These are phyloP conservation scores for Drosophila borborema DNA, from an alignment of 2,888 invertebrate species.

Conservation along the genomic window DNA sequence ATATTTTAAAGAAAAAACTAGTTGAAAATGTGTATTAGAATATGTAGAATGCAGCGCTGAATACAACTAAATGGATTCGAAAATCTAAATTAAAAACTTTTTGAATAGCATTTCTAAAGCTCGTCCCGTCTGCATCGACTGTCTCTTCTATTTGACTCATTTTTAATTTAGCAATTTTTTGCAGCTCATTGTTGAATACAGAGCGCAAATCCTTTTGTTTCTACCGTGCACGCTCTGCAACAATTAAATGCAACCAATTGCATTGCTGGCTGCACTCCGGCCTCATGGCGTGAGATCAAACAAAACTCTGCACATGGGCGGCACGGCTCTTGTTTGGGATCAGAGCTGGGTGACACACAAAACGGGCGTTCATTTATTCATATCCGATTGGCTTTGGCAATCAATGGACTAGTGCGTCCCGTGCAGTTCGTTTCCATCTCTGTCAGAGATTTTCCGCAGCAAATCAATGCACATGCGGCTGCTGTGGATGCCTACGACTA, in stretches of 20 bases:
- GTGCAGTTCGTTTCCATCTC: constrained; percentile 50
- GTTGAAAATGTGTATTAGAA: neutral
- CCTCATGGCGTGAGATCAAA: constrained; percentile 28
- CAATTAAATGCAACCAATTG: constrained; percentile 75
- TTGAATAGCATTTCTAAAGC: constrained; percentile 49
- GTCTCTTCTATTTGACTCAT: constrained; percentile 25
- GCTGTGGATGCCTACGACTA: constrained; percentile 28
- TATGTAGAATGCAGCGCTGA: constrained; percentile 1
- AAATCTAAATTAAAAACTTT: constrained; percentile 29
- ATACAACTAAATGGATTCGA: constrained; percentile 35
- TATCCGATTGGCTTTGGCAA: constrained; percentile 76
- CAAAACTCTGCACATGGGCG: constrained; percentile 26
- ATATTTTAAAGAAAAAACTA: constrained; percentile 5
- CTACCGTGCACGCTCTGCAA: constrained; percentile 50
- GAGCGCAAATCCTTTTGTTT: constrained; percentile 68
- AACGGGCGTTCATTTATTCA: constrained; percentile 71
- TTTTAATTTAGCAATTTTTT: constrained; percentile 60
- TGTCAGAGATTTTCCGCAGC: constrained; percentile 59
- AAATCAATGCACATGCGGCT: constrained; percentile 75
- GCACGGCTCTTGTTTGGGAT: constrained; percentile 21
- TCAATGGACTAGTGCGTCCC: constrained; percentile 67
- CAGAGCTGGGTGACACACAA: constrained; percentile 39
- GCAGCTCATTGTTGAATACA: constrained; percentile 30
- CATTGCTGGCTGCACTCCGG: constrained; percentile 28
- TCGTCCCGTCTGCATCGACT: constrained; percentile 1